Base-by-base conservation (phyloP, 2,888 invertebrate species). In the Agrochola macilenta region DNA sequence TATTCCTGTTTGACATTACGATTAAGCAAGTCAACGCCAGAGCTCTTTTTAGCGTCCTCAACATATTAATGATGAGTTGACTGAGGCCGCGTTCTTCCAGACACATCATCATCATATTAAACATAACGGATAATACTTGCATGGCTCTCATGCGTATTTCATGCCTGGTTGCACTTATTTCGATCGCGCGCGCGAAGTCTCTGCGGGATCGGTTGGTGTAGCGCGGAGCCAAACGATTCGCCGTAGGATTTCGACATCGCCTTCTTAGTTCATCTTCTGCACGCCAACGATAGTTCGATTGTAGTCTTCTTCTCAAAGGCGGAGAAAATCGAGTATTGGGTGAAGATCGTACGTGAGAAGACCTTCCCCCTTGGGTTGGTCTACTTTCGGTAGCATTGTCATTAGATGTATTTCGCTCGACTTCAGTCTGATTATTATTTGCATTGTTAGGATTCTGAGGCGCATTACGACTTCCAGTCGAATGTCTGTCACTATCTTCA, bases 31-130 rank as follows among this genome's bases (percentile, higher is more conserved):
- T 96, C 64, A 97, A 87, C 11, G 96, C 96, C 68, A 97, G 87
- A 20, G 97, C 95, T 81, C 95, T 95, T 87, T 97, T 97, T 8
- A 97, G 92, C 23, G 94, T 94, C 65, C 95, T 91, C 76, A 97
- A 86, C 96, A 97, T 96, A 74, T 88, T 93, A 65, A 96, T 96
- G 72, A 97, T 96, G 7, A 95, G 91, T 81, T 95, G 95, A 84
- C 96, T 96, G 58, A 97, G 92, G 39, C 96, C 96, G 58, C 94
- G 92, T 83, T 96, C 96, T 82, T 96, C 96, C 52, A 96, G 91
- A 81, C 97, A 97, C 94, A 95, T 95, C 96, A 97, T 96, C 97
- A 97, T 97, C 93, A 96, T 96, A 83, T 96, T 96, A 84, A 97
- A 97, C 96, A 97, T 96, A 7, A 96, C 94, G n/a, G 96, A 96